These are phyloP conservation scores for Phortica magna DNA, from an alignment of 2,888 invertebrate genomes.

Conservation along the genomic window DNA sequence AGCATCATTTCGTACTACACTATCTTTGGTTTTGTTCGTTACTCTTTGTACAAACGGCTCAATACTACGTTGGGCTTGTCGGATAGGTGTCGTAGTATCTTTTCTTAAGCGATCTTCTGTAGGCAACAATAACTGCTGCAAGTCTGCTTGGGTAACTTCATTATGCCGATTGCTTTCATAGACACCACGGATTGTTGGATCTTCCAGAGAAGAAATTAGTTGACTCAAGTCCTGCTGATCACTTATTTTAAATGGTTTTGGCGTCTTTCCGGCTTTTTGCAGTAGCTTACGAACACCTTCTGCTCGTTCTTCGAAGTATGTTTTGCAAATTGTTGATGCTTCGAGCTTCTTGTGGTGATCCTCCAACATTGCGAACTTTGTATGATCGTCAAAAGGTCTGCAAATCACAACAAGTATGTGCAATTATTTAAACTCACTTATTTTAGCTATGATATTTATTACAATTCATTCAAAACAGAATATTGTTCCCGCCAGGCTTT, in stretches of 20 bases:
- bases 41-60: not conserved
- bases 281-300: slow-evolving; percentile 36
- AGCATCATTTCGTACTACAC: not conserved
- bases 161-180: slow-evolving; percentile 48
- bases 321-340: not conserved
- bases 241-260: slow-evolving; percentile 22
- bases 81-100: not conserved
- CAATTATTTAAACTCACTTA: not conserved
- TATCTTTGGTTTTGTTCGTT: not conserved
- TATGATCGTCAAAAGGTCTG: slow-evolving; percentile 41
- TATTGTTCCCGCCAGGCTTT: slow-evolving; percentile 61
- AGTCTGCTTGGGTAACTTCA: slow-evolving; percentile 35
- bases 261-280: slow-evolving; percentile 21
- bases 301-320: slow-evolving; percentile 38
- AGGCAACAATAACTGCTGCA: not conserved
- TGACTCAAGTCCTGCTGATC: not conserved
- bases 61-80: not conserved
- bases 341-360: slow-evolving; percentile 51
- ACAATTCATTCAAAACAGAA: slow-evolving; percentile 51
- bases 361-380: slow-evolving; percentile 23
- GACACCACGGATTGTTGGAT: slow-evolving; percentile 47
- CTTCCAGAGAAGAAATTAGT: slow-evolving; percentile 19
- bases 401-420: not conserved
- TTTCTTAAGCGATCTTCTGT: too few relatives aligned
- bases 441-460: slow-evolving; percentile 31